Conservation (phyloP, 1,140 invertebrate genomes). For the Lordiphosa mommai region DNA sequence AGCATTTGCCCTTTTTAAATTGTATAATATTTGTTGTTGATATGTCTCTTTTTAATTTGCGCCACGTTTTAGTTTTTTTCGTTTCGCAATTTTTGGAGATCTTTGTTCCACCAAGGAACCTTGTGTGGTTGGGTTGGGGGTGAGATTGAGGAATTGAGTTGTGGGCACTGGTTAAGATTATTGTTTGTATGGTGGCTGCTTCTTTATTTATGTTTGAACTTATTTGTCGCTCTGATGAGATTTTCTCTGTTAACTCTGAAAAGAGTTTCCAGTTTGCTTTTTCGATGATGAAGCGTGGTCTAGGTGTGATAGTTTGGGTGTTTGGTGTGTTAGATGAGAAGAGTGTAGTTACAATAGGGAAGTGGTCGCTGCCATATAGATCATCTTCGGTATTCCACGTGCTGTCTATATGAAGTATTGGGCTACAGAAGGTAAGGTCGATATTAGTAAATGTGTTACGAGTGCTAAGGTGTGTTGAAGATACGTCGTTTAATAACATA, state of each 20-base stretch:
- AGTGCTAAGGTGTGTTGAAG: slow-evolving; percentile 9
- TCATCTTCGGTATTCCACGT: slow-evolving; percentile 1
- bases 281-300: slow-evolving; percentile 1
- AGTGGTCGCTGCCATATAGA: slow-evolving; percentile 3
- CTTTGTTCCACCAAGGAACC: neutral
- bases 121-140: neutral
- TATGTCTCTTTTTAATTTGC: slow-evolving; percentile 11
- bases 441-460: slow-evolving; percentile 2
- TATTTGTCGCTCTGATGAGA: neutral
- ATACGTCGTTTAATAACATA: slow-evolving; percentile 2
- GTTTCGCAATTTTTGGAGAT: neutral
- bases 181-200: slow-evolving; percentile 18
- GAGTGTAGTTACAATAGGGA: slow-evolving; percentile 1
- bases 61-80: neutral
- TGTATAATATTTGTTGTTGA: too few species aligned
- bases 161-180: slow-evolving; percentile 1
- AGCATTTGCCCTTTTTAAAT: too few species aligned
- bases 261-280: slow-evolving; percentile 13
- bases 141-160: slow-evolving; percentile 6
- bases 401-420: neutral
- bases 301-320: neutral
- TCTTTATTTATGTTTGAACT: slow-evolving; percentile 20
- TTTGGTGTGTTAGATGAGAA: neutral
- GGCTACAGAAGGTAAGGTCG: neutral
- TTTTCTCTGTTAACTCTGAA: neutral